Base-by-base conservation (phyloP, 2,797 vertebrate species). In the Spondyliosoma cantharus region DNA sequence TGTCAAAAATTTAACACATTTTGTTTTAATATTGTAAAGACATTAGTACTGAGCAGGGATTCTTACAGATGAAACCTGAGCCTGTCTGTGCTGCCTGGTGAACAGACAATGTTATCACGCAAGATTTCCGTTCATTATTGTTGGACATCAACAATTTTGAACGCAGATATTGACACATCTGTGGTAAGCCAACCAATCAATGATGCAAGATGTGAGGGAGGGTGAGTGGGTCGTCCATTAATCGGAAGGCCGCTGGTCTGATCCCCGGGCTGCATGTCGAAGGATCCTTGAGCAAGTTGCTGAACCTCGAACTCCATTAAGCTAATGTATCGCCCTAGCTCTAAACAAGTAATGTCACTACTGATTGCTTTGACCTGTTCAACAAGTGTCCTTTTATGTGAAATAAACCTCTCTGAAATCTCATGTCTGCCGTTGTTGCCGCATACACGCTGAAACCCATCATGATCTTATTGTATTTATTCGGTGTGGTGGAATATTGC, bases 401-500 rank as follows among this genome's bases (percentile, higher is more conserved):
- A 16, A 11, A 16, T 27, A 29, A 22, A 17, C 11, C 37, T 25
- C 54, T 25, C 45, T 16, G 25, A 24, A 37, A 49, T 48, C 7
- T 42, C 56, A 53, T 42, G 15, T 61, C 42, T 3, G 20, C 37
- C 27, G 12, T n/a, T 24, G 42, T 22, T 52, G 16, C 60, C 27
- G 37, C 11, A 63, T 16, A 3, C 3, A 27, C 50, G 29, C 49
- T 25, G 11, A 60, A 60, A 20, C 5, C 22, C 27, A 43, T 60
- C 4, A 8, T 19, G 25, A 45, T 15, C 24, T 16, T 3, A 12
- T 48, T 70, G 24, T 3, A 17, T 50, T 20, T 8, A n/a, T 32
- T 69, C 37, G 49, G 12, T 12, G 6, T 27, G 27, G 11, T 74
- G 65, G 65, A 77, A 27, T 70, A 24, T 74, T 65, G 49, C 49